Evolutionary conservation across 1,140 invertebrate species (phyloP), one percentile per base, ranked within the genome.

Genomic region (Drosophila eugracilis): DNA sequence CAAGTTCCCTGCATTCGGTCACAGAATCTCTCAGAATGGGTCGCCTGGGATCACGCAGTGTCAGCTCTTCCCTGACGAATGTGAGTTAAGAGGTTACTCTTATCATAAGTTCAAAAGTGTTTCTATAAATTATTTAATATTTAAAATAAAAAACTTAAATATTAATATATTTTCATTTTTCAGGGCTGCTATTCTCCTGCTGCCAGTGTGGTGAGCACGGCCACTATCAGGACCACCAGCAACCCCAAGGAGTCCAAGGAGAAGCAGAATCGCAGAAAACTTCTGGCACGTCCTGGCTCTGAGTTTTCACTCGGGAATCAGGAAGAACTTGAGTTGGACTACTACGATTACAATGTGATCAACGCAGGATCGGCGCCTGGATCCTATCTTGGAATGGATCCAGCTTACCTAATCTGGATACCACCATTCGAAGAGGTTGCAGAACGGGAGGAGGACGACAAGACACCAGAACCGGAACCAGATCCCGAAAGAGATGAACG

Each of bases 311-410:
- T 86, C 7, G 83, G 83, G 0, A 86, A 93, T 37, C 95, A 95
- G 36, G 93, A 93, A 4, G 96, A 97, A 78, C 92, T 97, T 53
- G 96, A 97, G 91, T 92, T 97, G 34, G 96, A 97, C 85, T 97
- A 97, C 81, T 97, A 97, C 78, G 96, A 97, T 90, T 97, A 97
- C 76, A 96, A 97, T 91, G 96, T 97, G 1, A 94, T 95, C 42
- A 94, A 94, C 91, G 94, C 95, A 52, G 95, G 95, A 42, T 95
- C 96, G 3, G 95, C 94, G n/a, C 96, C 96, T 2, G 96, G 96
- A 15, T 95, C 95, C 0, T 96, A 96, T 78, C 92, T 96, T 52
- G 96, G 96, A 3, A 97, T 97, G 96, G 96, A 97, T 92, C 96
- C 96, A 1, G 96, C 96, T 0, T 96, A 96, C 89, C 92, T 97